Conservation (phyloP, 2,797 vertebrate genomes). For the Tarsius wallacei region DNA sequence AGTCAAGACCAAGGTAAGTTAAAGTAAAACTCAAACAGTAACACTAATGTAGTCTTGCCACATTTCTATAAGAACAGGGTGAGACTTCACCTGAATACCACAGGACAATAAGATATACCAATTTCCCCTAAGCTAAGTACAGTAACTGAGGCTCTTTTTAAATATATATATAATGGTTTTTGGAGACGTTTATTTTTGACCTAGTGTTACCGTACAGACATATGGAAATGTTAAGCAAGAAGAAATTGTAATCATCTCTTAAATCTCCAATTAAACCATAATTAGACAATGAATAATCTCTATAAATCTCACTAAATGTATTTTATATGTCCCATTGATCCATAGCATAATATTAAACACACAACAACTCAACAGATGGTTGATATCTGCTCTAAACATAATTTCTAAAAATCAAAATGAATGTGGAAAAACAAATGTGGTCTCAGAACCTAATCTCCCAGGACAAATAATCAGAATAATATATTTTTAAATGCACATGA, state of each 20-base stretch:
- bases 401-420: neutral
- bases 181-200: neutral
- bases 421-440: neutral
- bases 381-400: neutral
- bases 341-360: neutral
- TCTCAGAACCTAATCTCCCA: neutral
- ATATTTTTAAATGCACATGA: neutral
- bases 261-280: neutral
- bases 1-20: neutral
- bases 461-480: neutral
- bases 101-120: neutral
- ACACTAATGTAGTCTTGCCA: no score
- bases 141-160: neutral
- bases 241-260: neutral
- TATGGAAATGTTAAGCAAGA: neutral
- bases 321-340: neutral
- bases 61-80: neutral
- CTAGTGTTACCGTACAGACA: neutral
- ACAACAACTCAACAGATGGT: neutral
- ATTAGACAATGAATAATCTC: neutral
- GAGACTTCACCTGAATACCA: rapidly evolving
- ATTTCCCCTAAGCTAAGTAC: no score
- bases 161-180: neutral
- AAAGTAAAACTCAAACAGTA: neutral
- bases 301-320: neutral